Base-by-base conservation (phyloP, 2,113 vertebrate species). In the Plecturocebus donacophilus region DNA sequence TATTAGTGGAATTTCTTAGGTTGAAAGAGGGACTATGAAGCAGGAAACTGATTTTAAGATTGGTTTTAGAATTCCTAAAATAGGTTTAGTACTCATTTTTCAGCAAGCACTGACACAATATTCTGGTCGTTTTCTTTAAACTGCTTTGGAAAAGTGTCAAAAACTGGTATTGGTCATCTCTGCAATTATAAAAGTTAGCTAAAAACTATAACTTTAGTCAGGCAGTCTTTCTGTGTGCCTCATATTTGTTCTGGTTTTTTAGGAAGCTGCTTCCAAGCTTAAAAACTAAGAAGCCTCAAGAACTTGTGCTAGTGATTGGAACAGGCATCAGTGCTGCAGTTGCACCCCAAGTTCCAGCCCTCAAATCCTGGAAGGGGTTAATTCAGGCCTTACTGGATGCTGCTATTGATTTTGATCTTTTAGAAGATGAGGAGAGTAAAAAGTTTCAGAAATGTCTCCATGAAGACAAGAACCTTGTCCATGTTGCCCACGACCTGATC, bases 401-500 rank as follows among this genome's bases (percentile, higher is more conserved):
- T 47, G 99, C 99, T 40, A 99, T 99, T 87, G 99, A 99, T 98
- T 99, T 99, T 94, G 99, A 99, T 97, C 99, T 99, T 19, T 98
- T 99, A 7, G 99, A 99, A 98, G 99, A 99, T 30, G 99, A 99
- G 95, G 99, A 99, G 96, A 99, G 99, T 96, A 99, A 98, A 61
- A 98, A 99, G 23, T 99, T 99, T 97, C 99, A 99, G 97, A 99
- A 99, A 81, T 99, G 99, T 98, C 99, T 99, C 95, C 98, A 99
- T 2, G 99, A 99, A 96, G 99, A 99, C 98, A 99, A 99, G 99
- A 99, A 99, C 98, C 98, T 99, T 96, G 99, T 99, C 87, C 99
- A 99, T 2, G 99, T 99, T 80, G 99, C 99, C 97, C 99, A 99
- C n/a, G 99, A 99, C 98, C 99, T 99, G 84, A 99, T 99, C 98